Evolutionary conservation across 2,888 invertebrate genomes (phyloP).

Genomic region (Xylota segnis): DNA sequence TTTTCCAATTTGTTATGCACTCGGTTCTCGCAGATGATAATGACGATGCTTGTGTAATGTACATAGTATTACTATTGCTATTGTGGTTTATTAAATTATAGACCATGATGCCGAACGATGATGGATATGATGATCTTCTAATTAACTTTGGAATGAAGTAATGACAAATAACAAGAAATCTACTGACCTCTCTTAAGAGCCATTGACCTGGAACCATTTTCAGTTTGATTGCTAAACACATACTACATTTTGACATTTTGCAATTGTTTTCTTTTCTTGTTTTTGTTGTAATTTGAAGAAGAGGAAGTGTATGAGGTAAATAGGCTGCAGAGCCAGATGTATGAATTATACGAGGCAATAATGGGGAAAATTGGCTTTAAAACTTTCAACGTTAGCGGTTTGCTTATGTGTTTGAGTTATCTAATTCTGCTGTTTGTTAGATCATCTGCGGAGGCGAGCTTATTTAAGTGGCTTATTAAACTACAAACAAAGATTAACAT

Average conservation of each 20-base stretch:
- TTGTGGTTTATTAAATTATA: conserved; percentile 69
- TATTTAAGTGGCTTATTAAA: conserved; percentile 12
- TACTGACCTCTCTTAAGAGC: conserved; percentile 56
- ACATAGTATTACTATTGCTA: conserved; percentile 43
- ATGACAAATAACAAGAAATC: conserved; percentile 37
- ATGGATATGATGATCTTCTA: conserved; percentile 64
- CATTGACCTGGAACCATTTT: conserved; percentile 64
- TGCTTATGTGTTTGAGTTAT: conserved; percentile 4
- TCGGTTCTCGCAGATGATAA: conserved; percentile 47
- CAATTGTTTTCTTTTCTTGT: conserved; percentile 18
- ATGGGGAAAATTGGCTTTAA: not conserved
- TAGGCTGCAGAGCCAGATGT: not conserved
- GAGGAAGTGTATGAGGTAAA: not conserved
- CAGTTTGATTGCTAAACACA: conserved; percentile 46
- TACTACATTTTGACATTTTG: conserved; percentile 42
- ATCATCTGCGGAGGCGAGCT: conserved; percentile 20
- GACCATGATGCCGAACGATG: conserved; percentile 45
- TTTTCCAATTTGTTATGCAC: conserved; percentile 66
- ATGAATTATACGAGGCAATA: conserved; percentile 10
- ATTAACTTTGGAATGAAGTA: conserved; percentile 59
- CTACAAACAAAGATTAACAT: not conserved
- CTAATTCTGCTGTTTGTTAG: conserved; percentile 9
- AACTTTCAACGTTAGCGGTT: not conserved
- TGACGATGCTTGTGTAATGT: conserved; percentile 48
- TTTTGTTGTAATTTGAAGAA: not conserved